Base-by-base conservation (phyloP, 2,888 invertebrate species). In the Leptinotarsa haldemani region DNA sequence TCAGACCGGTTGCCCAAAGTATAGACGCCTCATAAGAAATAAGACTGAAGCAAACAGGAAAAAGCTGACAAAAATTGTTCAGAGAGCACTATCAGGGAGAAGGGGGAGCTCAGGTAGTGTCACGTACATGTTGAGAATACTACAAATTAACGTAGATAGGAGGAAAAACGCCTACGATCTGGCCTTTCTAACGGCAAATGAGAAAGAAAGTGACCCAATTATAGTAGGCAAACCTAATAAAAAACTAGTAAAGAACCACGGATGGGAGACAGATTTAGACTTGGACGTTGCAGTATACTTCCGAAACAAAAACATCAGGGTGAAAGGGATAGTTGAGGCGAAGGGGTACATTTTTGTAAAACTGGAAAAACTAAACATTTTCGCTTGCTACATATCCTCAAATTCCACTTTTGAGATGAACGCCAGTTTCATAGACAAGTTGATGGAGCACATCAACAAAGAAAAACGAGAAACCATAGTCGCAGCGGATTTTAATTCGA, bases 121-220 rank as follows among this genome's bases (percentile, higher is more conserved):
- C n/a, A 20, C 20, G 20, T 20, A 20, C 20, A 20, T 47, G 47
- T 13, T 47, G 47, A 67, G 63, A 25, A 20, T 58, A 13, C 48
- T 71, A 4, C 71, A 71, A 58, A 52, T 48, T n/a, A 69, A 72
- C 20, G 20, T 69, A 15, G 52, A 67, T 9, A 67, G 72, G 20
- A 30, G 52, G 15, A 48, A 48, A n/a, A 40, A 25, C 16, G 76
- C 75, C 7, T 74, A 78, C 52, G 77, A 78, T 20, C 58, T 78
- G 15, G 61, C 69, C 0, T 56, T 46, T 12, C 71, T 67, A 16
- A 65, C 46, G 1, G 73, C 75, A 16, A 18, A 16, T 18, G 56
- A 65, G 48, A 20, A 53, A 13, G 52, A 53, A 13, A 64, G 50
- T 7, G 78, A 78, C 40, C 16, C 78, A 3, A 48, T 79, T 1